Conservation (phyloP, 2,888 invertebrate species). For the Blera fallax region DNA sequence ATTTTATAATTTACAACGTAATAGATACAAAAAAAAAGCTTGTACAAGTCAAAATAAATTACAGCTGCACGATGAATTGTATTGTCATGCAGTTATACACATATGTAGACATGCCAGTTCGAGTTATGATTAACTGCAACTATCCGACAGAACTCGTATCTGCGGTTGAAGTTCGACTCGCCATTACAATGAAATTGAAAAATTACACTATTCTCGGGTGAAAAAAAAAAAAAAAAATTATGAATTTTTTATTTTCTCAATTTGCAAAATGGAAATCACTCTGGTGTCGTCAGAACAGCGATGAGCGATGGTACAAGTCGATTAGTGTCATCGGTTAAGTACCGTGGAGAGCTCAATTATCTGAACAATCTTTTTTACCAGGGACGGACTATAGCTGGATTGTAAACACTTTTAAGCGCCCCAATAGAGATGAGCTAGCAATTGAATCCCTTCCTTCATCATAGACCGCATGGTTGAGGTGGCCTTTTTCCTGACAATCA, state of each 20-base stretch:
- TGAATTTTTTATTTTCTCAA: not conserved
- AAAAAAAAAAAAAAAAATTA: too few relatives aligned
- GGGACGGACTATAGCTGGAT: too few relatives aligned
- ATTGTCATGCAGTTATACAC: not conserved
- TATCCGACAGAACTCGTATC: too few relatives aligned
- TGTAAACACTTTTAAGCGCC: too few relatives aligned
- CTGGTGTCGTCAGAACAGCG: not conserved
- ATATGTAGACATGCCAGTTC: not conserved
- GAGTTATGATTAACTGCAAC: slow-evolving; percentile 27
- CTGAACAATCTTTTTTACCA: too few relatives aligned
- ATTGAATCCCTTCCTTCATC: too few relatives aligned
- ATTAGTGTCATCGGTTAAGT: not conserved
- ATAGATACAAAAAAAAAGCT: not conserved
- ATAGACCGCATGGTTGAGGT: too few relatives aligned
- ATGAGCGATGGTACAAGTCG: not conserved
- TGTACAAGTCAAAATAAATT: not conserved
- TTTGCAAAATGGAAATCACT: not conserved
- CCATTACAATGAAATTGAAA: slow-evolving; percentile 12
- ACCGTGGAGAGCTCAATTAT: too few relatives aligned
- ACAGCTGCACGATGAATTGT: not conserved
- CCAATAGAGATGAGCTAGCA: too few relatives aligned
- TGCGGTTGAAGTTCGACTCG: not conserved
- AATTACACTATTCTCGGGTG: slow-evolving; percentile 7
- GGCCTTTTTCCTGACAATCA: too few relatives aligned
- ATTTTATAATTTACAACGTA: slow-evolving; percentile 31